Base-by-base conservation (phyloP, 2,888 invertebrate species). In the Anoplius nigerrimus region DNA sequence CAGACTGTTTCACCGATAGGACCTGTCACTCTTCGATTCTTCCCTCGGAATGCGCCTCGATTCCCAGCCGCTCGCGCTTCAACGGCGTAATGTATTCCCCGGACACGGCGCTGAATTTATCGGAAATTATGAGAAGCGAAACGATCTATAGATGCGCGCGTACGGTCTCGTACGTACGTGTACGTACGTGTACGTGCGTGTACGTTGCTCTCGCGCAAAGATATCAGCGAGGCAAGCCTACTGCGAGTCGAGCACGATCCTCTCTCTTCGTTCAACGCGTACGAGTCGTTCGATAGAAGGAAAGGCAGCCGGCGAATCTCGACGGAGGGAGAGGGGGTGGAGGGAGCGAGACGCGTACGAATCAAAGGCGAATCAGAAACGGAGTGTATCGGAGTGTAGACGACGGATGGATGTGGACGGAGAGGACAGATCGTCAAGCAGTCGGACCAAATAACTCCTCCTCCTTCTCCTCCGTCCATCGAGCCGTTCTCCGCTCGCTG, bases 361-460 rank as follows among this genome's bases (percentile, higher is more conserved):
- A 60, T 66, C 65, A 61, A 69, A 57, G 69, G 59, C 62, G 69
- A 71, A 69, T 68, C 69, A 72, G 62, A 68, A 70, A 48, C 72
- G 69, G 72, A 58, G 74, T 66, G 66, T 67, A 68, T 74, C 71
- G 51, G 54, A 65, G 51, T 48, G 53, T 52, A 56, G 66, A 53
- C 27, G 42, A 27, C 15, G 27, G 18, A 55, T 20, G 53, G 21
- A 55, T 27, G 55, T 15, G 22, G 21, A 48, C 48, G 16, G 48
- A 22, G 27, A 34, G 73, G 74, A 77, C 80, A 71, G 74, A 76
- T 78, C 79, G 78, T 80, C 79, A 75, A 76, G 76, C 75, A 65
- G 78, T 76, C 79, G 78, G 74, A 71, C 79, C 78, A 76, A 80
- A 80, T 80, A 80, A 79, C 80, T 78, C 76, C 74, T 75, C 74